Conservation (phyloP, 2,113 vertebrate species). For the Colossoma macropomum region DNA sequence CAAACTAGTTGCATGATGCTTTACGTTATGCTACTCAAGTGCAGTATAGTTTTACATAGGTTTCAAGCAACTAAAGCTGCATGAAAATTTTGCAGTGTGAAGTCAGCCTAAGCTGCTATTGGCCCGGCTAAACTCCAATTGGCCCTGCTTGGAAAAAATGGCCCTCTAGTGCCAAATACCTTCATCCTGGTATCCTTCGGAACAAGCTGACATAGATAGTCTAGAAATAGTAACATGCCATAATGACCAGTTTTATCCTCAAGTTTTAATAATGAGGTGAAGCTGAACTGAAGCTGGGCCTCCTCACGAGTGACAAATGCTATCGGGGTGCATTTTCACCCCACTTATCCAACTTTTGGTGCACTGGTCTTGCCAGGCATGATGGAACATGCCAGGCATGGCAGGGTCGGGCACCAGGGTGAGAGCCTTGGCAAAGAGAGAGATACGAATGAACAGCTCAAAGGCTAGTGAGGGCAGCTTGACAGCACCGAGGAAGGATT, state of each 20-base stretch:
- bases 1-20: too few species aligned
- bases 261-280: constrained; percentile 17
- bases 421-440: constrained; percentile 35
- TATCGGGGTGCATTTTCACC: constrained; percentile 30
- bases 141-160: not conserved
- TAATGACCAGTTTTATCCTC: not conserved
- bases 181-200: not conserved
- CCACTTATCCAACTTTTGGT: constrained; percentile 4
- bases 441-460: not conserved
- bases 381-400: constrained; percentile 2
- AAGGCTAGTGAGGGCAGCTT: not conserved
- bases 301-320: constrained; percentile 1
- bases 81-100: too few species aligned
- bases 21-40: too few species aligned
- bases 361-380: not conserved
- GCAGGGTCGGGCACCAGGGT: constrained; percentile 1
- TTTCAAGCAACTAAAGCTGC: too few species aligned
- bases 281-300: constrained; percentile 12
- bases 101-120: not conserved
- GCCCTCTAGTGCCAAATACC: not conserved
- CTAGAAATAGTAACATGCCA: not conserved
- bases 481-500: constrained; percentile 27
- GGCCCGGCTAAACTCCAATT: not conserved
- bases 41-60: too few species aligned
- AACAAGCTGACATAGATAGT: not conserved